phyloP scores from a whole-genome alignment of 1,140 invertebrate species.

The Heliconius himera region DNA sequence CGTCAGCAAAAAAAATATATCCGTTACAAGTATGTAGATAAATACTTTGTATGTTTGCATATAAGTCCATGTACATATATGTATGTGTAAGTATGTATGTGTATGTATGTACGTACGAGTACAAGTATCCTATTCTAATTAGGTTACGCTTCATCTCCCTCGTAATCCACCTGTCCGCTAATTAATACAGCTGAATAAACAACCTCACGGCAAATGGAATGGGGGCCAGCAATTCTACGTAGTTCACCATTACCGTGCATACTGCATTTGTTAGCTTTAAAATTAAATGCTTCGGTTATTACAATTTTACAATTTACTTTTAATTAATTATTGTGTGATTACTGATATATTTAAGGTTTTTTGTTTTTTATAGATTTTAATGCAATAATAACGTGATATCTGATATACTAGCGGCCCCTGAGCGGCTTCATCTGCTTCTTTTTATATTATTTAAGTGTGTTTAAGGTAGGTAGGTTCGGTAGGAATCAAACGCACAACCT shows the following conservation, averaged over 20 bases:
- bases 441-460: too few relatives aligned
- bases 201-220: slow-evolving; percentile 50
- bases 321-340: slow-evolving; percentile 7
- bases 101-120: neutral
- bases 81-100: neutral
- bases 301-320: slow-evolving; percentile 2
- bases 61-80: neutral
- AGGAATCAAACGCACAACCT: too few relatives aligned
- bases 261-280: slow-evolving; percentile 10
- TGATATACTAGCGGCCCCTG: neutral
- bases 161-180: slow-evolving; percentile 69
- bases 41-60: too few relatives aligned
- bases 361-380: neutral
- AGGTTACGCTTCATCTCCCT: slow-evolving; percentile 61
- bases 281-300: neutral
- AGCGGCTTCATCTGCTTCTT: too few relatives aligned
- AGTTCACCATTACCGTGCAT: slow-evolving; percentile 48
- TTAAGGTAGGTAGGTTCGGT: too few relatives aligned
- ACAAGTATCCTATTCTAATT: slow-evolving; percentile 56
- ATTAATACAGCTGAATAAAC: slow-evolving; percentile 72
- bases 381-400: neutral
- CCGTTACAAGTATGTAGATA: too few relatives aligned
- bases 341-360: neutral
- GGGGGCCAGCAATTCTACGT: slow-evolving; percentile 53
- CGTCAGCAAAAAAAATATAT: too few relatives aligned